Evolutionary conservation across 2,113 vertebrate species (phyloP).

Genomic region (Charina bottae): DNA sequence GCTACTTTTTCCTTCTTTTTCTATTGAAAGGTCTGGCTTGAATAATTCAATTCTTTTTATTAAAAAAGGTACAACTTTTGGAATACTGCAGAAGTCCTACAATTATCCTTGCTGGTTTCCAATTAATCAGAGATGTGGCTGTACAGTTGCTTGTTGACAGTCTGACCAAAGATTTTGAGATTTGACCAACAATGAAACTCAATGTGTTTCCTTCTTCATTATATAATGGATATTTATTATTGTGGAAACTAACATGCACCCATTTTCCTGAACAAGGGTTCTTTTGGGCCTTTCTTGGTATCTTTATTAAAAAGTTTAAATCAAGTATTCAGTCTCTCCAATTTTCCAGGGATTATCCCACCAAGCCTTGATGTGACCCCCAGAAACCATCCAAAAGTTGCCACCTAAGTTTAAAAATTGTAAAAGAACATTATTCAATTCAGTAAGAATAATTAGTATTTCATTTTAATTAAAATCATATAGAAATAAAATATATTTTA

Average conservation of each 20-base stretch:
- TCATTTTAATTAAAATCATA: neutral
- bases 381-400: neutral
- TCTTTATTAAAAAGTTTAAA: neutral
- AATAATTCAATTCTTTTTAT: neutral
- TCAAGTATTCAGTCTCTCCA: neutral
- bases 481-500: no score
- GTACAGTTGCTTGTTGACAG: slow-evolving; percentile 25
- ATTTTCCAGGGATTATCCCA: neutral
- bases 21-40: neutral
- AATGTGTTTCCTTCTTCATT: fast-evolving
- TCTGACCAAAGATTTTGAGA: slow-evolving; percentile 37
- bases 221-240: neutral
- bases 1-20: neutral
- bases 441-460: neutral
- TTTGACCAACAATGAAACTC: slow-evolving; percentile 12
- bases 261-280: neutral
- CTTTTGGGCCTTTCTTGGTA: neutral
- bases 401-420: neutral
- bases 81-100: neutral
- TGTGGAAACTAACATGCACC: neutral
- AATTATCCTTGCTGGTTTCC: neutral
- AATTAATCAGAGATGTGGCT: neutral
- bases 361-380: neutral
- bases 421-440: neutral
- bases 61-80: neutral